Percentiles rank a stretch among this genome's conserved stretches.
Conservation (phyloP, 2,797 vertebrate species). For the Sarcophilus harrisii region DNA sequence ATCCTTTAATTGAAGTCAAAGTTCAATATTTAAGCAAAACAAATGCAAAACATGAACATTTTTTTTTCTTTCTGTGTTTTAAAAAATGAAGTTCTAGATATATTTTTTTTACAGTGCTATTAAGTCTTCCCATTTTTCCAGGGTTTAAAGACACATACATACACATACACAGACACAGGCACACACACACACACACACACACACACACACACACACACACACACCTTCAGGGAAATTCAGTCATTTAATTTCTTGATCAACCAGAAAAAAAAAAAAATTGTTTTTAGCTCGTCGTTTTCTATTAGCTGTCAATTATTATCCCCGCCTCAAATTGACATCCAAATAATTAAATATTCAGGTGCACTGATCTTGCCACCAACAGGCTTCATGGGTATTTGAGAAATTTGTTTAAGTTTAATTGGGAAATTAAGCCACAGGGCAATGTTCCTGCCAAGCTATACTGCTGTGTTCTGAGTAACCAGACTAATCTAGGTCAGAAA, state of each 20-base stretch:
- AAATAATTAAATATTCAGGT: slow-evolving; percentile 72
- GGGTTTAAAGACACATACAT: slow-evolving; percentile 7
- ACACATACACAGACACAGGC: not conserved
- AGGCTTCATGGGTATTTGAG: slow-evolving; percentile 79
- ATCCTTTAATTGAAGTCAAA: slow-evolving; percentile 43
- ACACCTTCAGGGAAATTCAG: slow-evolving; percentile 42
- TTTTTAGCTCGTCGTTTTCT: slow-evolving; percentile 58
- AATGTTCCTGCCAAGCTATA: slow-evolving; percentile 69
- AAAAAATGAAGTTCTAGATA: not conserved
- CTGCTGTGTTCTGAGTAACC: slow-evolving; percentile 67
- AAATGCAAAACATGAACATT: slow-evolving; percentile 13
- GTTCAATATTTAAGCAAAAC: slow-evolving; percentile 8
- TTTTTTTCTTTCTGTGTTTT: slow-evolving; percentile 41
- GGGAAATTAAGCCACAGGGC: slow-evolving; percentile 73
- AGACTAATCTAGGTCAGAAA: slow-evolving; percentile 65
- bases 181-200: not conserved
- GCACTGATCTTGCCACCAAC: slow-evolving; percentile 73
- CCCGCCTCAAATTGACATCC: slow-evolving; percentile 69
- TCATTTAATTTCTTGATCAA: slow-evolving; percentile 49
- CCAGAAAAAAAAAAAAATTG: slow-evolving; percentile 42
- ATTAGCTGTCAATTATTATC: slow-evolving; percentile 70
- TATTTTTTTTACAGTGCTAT: slow-evolving; percentile 8
- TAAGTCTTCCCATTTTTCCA: slow-evolving; percentile 15
- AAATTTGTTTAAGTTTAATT: slow-evolving; percentile 80
- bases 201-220: not conserved